Evolutionary conservation across 2,797 vertebrate species (phyloP).

Genomic region (Tarsius wallacei): DNA sequence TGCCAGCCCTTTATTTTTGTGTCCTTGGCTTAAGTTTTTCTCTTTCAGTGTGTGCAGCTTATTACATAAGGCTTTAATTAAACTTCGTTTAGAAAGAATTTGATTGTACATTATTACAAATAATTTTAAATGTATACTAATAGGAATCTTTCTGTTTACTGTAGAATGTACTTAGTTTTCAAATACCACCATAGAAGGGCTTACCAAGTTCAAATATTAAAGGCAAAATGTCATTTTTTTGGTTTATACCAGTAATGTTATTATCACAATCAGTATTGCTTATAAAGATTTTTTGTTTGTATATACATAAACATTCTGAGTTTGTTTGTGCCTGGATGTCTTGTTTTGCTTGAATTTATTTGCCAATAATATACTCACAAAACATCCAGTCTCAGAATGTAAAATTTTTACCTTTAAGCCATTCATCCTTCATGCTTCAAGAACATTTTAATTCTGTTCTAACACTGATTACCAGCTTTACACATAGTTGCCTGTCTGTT

Average conservation of each 20-base stretch:
- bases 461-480: background rate
- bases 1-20: background rate
- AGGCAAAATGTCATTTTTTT: background rate
- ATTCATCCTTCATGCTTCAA: slow-evolving; percentile 37
- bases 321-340: background rate
- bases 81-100: slow-evolving; percentile 51
- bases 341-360: slow-evolving; percentile 33
- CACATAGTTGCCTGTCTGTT: background rate
- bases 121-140: background rate
- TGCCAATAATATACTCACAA: background rate
- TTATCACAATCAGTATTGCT: background rate
- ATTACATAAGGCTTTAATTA: background rate
- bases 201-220: slow-evolving; percentile 24
- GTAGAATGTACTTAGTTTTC: background rate
- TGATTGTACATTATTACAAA: slow-evolving; percentile 17
- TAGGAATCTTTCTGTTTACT: background rate
- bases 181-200: background rate
- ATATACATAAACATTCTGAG: slow-evolving; percentile 33
- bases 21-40: slow-evolving; percentile 47
- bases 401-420: background rate
- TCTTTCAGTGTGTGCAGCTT: background rate
- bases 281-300: slow-evolving; percentile 47
- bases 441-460: background rate
- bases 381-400: background rate
- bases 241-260: background rate